phyloP scores from a whole-genome alignment of 2,797 vertebrate genomes.

The Aulostomus chinensis region DNA sequence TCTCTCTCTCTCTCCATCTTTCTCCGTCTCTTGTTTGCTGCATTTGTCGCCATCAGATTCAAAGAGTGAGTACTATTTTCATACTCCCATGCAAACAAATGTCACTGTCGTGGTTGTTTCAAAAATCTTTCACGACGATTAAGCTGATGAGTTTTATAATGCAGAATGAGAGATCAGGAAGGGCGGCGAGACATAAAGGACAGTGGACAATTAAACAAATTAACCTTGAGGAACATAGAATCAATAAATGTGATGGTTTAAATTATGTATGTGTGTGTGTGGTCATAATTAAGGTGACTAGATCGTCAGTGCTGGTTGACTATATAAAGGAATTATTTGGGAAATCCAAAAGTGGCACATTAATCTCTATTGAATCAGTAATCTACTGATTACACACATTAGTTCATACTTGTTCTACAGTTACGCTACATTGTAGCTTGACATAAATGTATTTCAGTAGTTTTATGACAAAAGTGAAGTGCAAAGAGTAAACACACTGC shows the following conservation, averaged over 20 bases:
- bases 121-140: too few relatives aligned
- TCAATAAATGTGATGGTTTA: constrained; percentile 28
- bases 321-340: too few relatives aligned
- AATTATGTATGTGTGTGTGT: not conserved
- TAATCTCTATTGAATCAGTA: too few relatives aligned
- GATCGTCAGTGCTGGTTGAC: too few relatives aligned
- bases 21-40: constrained; percentile 37
- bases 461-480: too few relatives aligned
- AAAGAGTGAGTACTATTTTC: constrained; percentile 94
- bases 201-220: constrained; percentile 53
- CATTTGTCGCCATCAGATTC: constrained; percentile 84
- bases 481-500: too few relatives aligned
- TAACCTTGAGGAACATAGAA: constrained; percentile 24
- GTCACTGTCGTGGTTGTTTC: too few relatives aligned
- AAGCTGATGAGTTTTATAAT: constrained; percentile 38
- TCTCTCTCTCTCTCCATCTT: not conserved
- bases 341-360: too few relatives aligned
- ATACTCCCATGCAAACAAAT: constrained; percentile 21
- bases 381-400: too few relatives aligned
- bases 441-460: too few relatives aligned
- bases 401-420: too few relatives aligned
- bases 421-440: too few relatives aligned
- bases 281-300: not conserved
- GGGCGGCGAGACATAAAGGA: constrained; percentile 29
- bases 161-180: constrained; percentile 22